Evolutionary conservation across 2,888 invertebrate species (phyloP), one percentile per base, ranked within the genome.

Genomic region (Brachylomia viminalis): DNA sequence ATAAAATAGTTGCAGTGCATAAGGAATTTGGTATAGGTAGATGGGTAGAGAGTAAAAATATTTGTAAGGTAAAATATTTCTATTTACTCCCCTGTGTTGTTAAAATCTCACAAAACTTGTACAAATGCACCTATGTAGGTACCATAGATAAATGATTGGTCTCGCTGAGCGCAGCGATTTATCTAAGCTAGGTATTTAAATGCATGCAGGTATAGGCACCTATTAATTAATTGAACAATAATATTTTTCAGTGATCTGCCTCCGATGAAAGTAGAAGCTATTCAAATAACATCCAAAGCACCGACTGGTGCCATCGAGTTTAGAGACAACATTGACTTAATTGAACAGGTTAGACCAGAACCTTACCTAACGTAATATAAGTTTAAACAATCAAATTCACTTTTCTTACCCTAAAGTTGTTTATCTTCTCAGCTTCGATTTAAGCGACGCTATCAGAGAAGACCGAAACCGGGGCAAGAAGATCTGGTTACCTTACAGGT

Each of bases 361-460:
- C 30, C 42, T 30, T 77, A 20, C 23, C 15, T 20, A 17, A 27
- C 10, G 15, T 61, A n/a, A n/a, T n/a, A n/a, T n/a, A n/a, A n/a
- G n/a, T n/a, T n/a, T 71, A 68, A 23, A 70, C 8, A 30, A 62
- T 33, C 15, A 30, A 10, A 52, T 23, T 52, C 3, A 10, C 3
- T 58, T 58, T 59, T 20, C 7, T 27, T 27, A 45, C 1, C 23
- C 1, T 80, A 72, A 71, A 52, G 78, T 85, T 78, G 68, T 82
- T 80, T 75, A 49, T 62, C 20, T 87, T 92, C 88, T 76, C 88
- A 97, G 97, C 94, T 97, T 66, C 94, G 95, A 84, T 98, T 97
- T 92, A 95, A 97, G 72, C 96, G 97, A 85, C 93, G 96, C 78
- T 97, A 97, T 89, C 97, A 97, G 92, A 95, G 98, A 86, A 97